Evolutionary conservation across 2,888 invertebrate genomes (phyloP), one percentile per base, ranked within the genome.

Genomic region (Ceraclea dissimilis): DNA sequence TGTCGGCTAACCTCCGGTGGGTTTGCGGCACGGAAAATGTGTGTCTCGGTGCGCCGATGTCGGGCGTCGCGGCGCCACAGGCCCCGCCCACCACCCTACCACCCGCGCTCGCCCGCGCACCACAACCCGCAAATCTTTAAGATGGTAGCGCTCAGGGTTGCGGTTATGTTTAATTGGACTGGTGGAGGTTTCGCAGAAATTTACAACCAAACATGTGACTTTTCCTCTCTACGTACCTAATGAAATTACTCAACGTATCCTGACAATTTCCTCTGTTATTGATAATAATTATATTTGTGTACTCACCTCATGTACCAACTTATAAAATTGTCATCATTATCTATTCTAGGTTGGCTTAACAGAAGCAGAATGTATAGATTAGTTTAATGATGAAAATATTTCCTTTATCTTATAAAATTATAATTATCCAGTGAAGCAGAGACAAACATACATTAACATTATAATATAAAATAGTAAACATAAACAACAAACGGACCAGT

Each of bases 1-100:
- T 50, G 59, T 77, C 75, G 77, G 77, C 76, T 78, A 77, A 77
- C 78, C 78, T 72, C 73, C 72, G 75, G 76, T 74, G 75, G 77
- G 78, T 77, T 78, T 78, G 77, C 72, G 77, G 78, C 77, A 74
- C 76, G 72, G 76, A 75, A 77, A 77, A 77, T 77, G 76, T 77
- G 76, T 77, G 77, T 77, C 76, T 77, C 76, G 77, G 77, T 76
- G 76, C 75, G 76, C 76, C 77, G 76, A 75, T 73, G 60, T 56
- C 59, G 61, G 62, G 55, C 49, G 56, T 53, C 58, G 57, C 57
- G 58, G 76, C 74, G 76, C 76, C 59, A 52, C 62, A 49, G 56
- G 59, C 63, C 60, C 62, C 62, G 63, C 62, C 63, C 64, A 58
- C 62, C 57, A 56, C 59, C 60, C 46, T 63, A 60, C 60, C 64